phyloP scores from a whole-genome alignment of 1,140 invertebrate genomes.

The Wasmannia auropunctata region DNA sequence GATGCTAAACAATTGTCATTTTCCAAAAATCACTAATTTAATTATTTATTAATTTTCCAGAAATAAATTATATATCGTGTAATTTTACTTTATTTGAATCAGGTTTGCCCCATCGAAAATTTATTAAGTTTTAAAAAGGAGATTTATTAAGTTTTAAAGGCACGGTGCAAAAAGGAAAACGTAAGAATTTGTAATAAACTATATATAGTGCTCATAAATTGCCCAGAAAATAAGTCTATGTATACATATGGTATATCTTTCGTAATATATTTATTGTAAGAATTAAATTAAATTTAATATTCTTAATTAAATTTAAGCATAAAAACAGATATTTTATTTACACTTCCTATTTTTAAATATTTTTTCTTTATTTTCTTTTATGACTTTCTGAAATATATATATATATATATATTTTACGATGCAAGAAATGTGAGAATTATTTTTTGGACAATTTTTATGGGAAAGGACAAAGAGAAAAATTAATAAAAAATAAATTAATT shows the following conservation, averaged over 20 bases:
- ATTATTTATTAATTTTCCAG: too few species aligned
- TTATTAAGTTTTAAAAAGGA: constrained; percentile 30
- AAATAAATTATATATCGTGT: not conserved
- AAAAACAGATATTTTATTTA: not conserved
- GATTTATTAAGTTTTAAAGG: constrained; percentile 46
- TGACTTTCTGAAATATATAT: not conserved
- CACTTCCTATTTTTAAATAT: not conserved
- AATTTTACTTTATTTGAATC: not conserved
- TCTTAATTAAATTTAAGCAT: not conserved
- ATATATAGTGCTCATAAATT: not conserved
- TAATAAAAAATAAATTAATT: not conserved
- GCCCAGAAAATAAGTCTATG: constrained; percentile 18
- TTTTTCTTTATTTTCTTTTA: not conserved
- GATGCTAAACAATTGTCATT: not conserved
- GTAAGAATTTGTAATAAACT: constrained; percentile 19
- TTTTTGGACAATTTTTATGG: not conserved
- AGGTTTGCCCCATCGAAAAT: not conserved
- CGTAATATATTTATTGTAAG: not conserved
- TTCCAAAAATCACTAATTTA: not conserved
- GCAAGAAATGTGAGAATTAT: not conserved
- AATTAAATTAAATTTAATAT: not conserved
- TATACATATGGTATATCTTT: not conserved
- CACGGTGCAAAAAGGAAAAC: constrained; percentile 76
- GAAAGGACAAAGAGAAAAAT: not conserved
- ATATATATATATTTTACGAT: too few species aligned